phyloP scores from a whole-genome alignment of 2,113 vertebrate species.

The Chlorodrepanis virens region DNA sequence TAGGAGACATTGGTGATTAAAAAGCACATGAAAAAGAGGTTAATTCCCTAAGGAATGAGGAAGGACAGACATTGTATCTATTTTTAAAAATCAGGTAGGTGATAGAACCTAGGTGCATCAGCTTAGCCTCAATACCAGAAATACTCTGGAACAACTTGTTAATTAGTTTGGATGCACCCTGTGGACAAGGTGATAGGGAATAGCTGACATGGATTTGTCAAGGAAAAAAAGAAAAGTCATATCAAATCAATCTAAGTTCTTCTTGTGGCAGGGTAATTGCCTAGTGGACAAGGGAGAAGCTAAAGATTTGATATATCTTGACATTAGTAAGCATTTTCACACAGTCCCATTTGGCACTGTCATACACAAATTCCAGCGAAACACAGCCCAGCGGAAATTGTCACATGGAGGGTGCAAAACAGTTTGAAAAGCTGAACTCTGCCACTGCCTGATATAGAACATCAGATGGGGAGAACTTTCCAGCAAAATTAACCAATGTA shows the following conservation, averaged over 20 bases:
- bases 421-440: neutral
- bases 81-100: constrained; percentile 7
- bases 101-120: neutral
- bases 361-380: neutral
- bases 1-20: neutral
- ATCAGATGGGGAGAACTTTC: neutral
- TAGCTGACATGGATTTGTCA: constrained; percentile 41
- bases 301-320: constrained; percentile 42
- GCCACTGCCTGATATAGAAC: neutral
- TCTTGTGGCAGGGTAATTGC: constrained; percentile 30
- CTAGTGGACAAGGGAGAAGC: constrained; percentile 23
- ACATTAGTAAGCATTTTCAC: constrained; percentile 35
- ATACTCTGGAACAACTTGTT: constrained; percentile 27
- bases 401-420: neutral
- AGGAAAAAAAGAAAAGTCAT: constrained; percentile 5
- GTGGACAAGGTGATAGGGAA: neutral
- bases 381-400: neutral
- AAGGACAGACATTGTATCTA: neutral
- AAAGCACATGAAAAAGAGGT: neutral
- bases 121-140: constrained; percentile 8
- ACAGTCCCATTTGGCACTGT: constrained; percentile 33
- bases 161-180: constrained; percentile 48
- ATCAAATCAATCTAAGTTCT: constrained; percentile 42
- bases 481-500: neutral
- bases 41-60: neutral